These are phyloP conservation scores for Phoxinus phoxinus DNA, from an alignment of 2,113 vertebrate genomes.

Conservation along the genomic window DNA sequence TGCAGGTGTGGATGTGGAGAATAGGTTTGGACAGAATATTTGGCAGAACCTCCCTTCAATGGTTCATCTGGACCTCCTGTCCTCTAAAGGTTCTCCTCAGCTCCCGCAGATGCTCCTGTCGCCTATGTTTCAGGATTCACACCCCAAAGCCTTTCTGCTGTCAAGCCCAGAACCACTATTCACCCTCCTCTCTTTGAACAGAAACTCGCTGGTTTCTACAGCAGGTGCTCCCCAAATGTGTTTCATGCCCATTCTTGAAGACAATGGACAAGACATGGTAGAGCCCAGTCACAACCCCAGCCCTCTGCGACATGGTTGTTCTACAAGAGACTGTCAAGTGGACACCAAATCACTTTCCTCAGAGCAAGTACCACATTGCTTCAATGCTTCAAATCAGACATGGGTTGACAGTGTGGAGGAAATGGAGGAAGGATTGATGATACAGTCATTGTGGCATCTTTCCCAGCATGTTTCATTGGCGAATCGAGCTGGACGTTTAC, in stretches of 20 bases:
- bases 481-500: slow-evolving; percentile 75
- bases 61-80: slow-evolving; percentile 70
- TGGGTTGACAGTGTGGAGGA: slow-evolving; percentile 55
- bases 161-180: slow-evolving; percentile 75
- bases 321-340: slow-evolving; percentile 64
- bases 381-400: slow-evolving; percentile 56
- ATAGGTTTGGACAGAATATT: slow-evolving; percentile 75
- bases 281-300: slow-evolving; percentile 52
- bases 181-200: slow-evolving; percentile 69
- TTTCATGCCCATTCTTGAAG: slow-evolving; percentile 71
- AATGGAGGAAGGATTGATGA: slow-evolving; percentile 70
- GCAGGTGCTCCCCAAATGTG: slow-evolving; percentile 68
- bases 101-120: slow-evolving; percentile 70
- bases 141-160: slow-evolving; percentile 75
- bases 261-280: slow-evolving; percentile 71
- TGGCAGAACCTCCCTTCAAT: slow-evolving; percentile 80
- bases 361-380: slow-evolving; percentile 58
- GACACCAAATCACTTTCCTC: slow-evolving; percentile 30
- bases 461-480: slow-evolving; percentile 80
- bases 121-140: slow-evolving; percentile 69
- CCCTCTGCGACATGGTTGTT: slow-evolving; percentile 44
- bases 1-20: slow-evolving; percentile 76
- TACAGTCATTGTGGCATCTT: slow-evolving; percentile 75
- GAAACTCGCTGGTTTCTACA: slow-evolving; percentile 66
- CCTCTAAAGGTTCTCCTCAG: slow-evolving; percentile 74